Evolutionary conservation across 2,797 vertebrate species (phyloP).

Genomic region (Molossus molossus): DNA sequence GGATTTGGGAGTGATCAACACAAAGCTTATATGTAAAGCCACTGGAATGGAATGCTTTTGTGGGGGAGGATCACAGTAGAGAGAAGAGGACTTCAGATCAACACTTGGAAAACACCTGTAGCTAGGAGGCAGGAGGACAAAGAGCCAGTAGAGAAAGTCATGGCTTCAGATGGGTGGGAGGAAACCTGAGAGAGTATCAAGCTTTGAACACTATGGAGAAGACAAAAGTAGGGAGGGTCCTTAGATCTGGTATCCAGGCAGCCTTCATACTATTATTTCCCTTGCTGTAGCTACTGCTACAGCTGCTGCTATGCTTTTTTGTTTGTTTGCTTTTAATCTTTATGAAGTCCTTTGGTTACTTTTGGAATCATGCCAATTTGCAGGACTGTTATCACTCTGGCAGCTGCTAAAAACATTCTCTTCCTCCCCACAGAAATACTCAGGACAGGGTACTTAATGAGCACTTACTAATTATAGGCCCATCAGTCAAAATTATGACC

Average conservation of each 20-base stretch:
- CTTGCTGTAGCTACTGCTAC: slow-evolving; percentile 12
- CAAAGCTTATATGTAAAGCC: slow-evolving; percentile 49
- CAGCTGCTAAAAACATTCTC: slow-evolving; percentile 79
- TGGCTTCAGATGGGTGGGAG: background rate
- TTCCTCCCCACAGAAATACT: slow-evolving; percentile 66
- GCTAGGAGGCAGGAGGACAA: background rate
- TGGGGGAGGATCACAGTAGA: background rate
- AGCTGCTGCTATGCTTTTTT: background rate
- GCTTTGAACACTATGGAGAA: slow-evolving; percentile 48
- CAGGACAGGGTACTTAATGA: slow-evolving; percentile 75
- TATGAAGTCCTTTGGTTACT: slow-evolving; percentile 61
- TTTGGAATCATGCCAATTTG: slow-evolving; percentile 58
- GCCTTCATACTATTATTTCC: background rate
- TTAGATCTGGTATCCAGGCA: background rate
- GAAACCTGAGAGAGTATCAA: background rate
- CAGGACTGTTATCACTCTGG: slow-evolving; percentile 56
- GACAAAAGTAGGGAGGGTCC: background rate
- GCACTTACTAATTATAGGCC: slow-evolving; percentile 77
- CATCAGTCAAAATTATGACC: slow-evolving; percentile 73
- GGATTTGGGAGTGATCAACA: background rate
- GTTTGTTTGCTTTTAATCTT: slow-evolving; percentile 56
- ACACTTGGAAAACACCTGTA: slow-evolving; percentile 51
- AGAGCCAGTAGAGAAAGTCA: background rate
- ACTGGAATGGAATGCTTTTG: slow-evolving; percentile 44
- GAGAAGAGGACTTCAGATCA: background rate